A percentile compares a stretch with the other conserved stretches of the same genome.
phyloP scores from a whole-genome alignment of 2,113 vertebrate genomes.

The Corynorhinus townsendii region DNA sequence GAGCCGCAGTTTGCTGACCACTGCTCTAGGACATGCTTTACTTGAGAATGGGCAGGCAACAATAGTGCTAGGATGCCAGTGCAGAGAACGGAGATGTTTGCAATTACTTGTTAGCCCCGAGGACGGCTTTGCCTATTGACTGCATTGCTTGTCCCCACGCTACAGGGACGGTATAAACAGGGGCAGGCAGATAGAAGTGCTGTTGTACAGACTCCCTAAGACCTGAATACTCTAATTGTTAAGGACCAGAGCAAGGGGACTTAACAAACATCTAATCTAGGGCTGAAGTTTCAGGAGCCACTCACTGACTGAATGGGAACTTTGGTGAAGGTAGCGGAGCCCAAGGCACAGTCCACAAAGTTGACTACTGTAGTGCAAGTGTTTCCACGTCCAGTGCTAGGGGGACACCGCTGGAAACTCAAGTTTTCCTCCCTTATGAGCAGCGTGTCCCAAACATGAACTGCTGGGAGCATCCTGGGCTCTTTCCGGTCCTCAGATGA shows the following conservation, averaged over 20 bases:
- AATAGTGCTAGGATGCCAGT: background rate
- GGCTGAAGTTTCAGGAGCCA: background rate
- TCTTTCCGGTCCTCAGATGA: background rate
- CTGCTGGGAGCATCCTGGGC: background rate
- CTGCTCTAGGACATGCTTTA: background rate
- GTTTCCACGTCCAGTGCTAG: background rate
- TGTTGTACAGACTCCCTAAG: background rate
- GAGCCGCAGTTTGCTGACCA: no score
- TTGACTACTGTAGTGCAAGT: background rate
- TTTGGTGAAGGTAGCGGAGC: background rate
- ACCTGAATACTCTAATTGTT: background rate
- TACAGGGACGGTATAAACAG: background rate
- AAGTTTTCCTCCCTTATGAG: background rate
- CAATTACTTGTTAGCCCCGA: background rate
- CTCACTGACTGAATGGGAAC: background rate
- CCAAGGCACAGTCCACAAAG: background rate
- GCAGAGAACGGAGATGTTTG: background rate
- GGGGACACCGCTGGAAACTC: background rate
- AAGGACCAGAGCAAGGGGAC: background rate
- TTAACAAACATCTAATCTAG: background rate
- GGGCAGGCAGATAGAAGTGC: background rate
- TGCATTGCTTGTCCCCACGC: background rate
- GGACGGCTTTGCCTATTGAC: background rate
- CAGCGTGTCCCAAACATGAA: background rate
- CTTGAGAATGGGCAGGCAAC: background rate